phyloP scores from a whole-genome alignment of 2,888 invertebrate genomes.

The Rapana venosa region DNA sequence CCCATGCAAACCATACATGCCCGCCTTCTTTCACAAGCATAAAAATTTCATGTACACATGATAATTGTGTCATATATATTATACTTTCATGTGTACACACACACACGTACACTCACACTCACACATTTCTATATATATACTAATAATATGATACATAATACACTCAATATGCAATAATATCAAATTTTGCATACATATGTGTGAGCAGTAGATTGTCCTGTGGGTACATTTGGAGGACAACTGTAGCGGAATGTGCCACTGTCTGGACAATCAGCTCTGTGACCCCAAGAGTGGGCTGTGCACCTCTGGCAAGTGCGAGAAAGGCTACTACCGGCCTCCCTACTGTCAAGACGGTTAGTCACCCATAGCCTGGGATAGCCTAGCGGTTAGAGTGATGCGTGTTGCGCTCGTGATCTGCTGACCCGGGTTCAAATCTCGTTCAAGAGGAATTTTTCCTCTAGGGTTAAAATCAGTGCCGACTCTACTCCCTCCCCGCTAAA shows the following conservation, averaged over 20 bases:
- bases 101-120: too few species aligned
- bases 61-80: neutral
- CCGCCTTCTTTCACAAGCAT: too few species aligned
- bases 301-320: neutral
- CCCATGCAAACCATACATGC: too few species aligned
- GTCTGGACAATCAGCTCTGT: neutral
- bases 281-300: neutral
- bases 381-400: too few species aligned
- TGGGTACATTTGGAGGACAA: neutral
- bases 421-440: neutral
- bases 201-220: neutral
- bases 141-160: neutral
- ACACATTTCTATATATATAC: neutral
- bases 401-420: neutral
- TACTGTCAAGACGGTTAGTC: neutral
- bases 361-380: too few species aligned
- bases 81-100: neutral
- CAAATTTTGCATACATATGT: neutral
- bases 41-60: too few species aligned
- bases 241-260: conserved; percentile 3
- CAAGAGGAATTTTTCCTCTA: neutral
- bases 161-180: neutral
- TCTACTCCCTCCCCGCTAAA: neutral
- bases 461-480: neutral
- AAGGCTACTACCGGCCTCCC: neutral